These are phyloP conservation scores for Pica pica DNA, from an alignment of 2,113 vertebrate genomes.

Conservation along the genomic window DNA sequence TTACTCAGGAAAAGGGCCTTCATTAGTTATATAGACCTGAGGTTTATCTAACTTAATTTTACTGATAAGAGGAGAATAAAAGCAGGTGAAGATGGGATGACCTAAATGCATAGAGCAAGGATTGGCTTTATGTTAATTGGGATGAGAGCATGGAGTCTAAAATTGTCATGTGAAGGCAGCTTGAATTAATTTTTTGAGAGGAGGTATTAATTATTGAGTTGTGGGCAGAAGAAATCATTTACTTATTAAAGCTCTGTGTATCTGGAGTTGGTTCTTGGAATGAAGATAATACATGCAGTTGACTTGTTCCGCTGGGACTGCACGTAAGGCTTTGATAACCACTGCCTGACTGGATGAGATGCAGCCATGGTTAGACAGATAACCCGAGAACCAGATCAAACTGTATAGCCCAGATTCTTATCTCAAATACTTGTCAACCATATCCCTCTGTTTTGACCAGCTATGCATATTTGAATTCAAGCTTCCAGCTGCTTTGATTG, in stretches of 20 bases:
- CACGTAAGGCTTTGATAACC: neutral
- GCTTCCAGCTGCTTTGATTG: neutral
- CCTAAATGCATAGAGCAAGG: neutral
- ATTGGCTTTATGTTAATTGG: neutral
- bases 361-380: neutral
- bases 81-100: neutral
- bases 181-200: neutral
- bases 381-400: constrained; percentile 10
- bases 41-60: neutral
- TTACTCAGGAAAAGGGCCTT: neutral
- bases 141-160: neutral
- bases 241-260: constrained; percentile 7
- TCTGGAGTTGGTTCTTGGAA: neutral
- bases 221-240: neutral
- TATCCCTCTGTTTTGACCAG: neutral
- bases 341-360: neutral
- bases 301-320: neutral
- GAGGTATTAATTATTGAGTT: constrained; percentile 6
- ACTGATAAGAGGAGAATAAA: neutral
- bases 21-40: neutral
- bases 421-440: neutral
- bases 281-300: neutral
- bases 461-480: neutral
- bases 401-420: neutral
- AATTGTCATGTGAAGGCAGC: neutral